Percentiles rank a stretch among this genome's conserved stretches.
Evolutionary conservation across 2,113 vertebrate genomes (phyloP).

Genomic region (Butorides virescens): DNA sequence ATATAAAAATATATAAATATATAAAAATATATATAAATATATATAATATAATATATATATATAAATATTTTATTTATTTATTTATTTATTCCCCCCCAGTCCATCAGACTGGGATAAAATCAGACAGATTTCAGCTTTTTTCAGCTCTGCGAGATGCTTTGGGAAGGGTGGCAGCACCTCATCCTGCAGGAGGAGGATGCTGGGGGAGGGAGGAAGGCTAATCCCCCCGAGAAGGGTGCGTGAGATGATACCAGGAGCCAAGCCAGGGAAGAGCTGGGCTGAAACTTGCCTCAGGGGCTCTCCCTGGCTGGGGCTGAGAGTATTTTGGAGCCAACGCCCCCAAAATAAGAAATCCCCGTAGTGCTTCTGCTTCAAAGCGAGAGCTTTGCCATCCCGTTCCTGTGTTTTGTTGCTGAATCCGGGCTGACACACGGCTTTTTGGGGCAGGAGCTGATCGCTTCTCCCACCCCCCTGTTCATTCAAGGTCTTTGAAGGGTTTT

Average conservation of each 20-base stretch:
- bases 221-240: background rate
- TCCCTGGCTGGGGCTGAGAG: background rate
- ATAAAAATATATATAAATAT: too few species aligned
- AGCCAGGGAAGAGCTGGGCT: background rate
- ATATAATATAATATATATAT: too few species aligned
- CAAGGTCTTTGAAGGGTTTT: too few species aligned
- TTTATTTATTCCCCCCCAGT: background rate
- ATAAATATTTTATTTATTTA: too few species aligned
- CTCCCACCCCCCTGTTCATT: rapidly evolving
- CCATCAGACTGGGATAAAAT: background rate
- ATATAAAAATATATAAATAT: too few species aligned
- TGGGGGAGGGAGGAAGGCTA: background rate
- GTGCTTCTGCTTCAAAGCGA: background rate
- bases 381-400: background rate
- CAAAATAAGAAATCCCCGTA: background rate
- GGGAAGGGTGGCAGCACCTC: background rate
- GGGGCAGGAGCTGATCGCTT: background rate
- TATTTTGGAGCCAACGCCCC: rapidly evolving
- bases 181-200: background rate
- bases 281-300: background rate
- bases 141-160: background rate
- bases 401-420: background rate
- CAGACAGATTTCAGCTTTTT: background rate
- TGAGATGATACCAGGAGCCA: background rate
- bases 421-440: background rate